Evolutionary conservation across 2,113 vertebrate species (phyloP).

Genomic region (Limnothrissa miodon): DNA sequence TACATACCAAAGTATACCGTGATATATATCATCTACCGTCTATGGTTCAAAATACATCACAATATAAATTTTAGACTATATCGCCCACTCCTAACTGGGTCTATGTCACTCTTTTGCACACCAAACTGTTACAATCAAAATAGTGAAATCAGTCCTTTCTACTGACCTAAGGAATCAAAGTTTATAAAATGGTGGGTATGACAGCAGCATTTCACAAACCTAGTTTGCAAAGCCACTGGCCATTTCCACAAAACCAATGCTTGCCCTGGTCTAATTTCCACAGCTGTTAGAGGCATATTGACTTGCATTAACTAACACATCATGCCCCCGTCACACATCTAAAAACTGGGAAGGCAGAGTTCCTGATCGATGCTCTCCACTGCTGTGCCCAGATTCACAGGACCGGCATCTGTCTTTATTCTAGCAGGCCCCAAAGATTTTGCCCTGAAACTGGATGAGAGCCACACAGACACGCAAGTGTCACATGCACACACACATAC

Average conservation of each 20-base stretch:
- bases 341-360: slow-evolving; percentile 23
- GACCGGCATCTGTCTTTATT: not conserved
- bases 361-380: slow-evolving; percentile 35
- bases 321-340: slow-evolving; percentile 35
- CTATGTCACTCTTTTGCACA: no score
- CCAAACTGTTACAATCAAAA: no score
- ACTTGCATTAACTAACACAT: slow-evolving; percentile 43
- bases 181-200: not conserved
- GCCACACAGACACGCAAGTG: not conserved
- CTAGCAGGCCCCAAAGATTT: no score
- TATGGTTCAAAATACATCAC: no score
- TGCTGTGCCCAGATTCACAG: not conserved
- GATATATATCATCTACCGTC: no score
- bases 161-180: not conserved
- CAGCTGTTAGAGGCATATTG: slow-evolving; percentile 42
- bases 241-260: not conserved
- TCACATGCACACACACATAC: slow-evolving; percentile 27
- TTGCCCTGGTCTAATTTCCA: slow-evolving; percentile 37
- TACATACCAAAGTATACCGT: no score
- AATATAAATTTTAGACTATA: no score
- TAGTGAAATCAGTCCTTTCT: not conserved
- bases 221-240: not conserved
- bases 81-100: no score
- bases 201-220: not conserved
- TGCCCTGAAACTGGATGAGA: not conserved